These are phyloP conservation scores for Galbula dea DNA, from an alignment of 2,113 vertebrate genomes.

Conservation along the genomic window DNA sequence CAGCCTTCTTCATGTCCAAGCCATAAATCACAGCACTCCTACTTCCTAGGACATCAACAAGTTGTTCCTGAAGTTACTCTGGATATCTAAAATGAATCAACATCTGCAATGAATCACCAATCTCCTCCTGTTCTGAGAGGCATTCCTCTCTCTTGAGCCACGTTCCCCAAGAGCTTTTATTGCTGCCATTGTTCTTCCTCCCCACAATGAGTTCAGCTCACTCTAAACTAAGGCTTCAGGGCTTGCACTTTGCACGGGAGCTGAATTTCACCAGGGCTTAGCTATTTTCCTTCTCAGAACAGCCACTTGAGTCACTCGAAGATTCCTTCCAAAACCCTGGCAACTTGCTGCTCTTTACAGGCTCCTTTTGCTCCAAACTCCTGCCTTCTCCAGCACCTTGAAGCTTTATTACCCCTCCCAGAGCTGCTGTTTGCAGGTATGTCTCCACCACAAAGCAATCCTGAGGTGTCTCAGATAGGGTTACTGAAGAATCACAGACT, in stretches of 20 bases:
- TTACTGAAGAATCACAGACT: neutral
- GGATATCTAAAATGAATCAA: neutral
- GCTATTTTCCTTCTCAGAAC: neutral
- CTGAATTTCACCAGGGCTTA: slow-evolving; percentile 15
- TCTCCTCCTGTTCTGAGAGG: neutral
- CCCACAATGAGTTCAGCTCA: neutral
- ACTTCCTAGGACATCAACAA: neutral
- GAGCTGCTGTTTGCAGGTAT: neutral
- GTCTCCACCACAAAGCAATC: neutral
- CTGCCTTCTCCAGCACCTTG: neutral
- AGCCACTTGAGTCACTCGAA: slow-evolving; percentile 23
- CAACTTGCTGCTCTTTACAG: slow-evolving; percentile 15
- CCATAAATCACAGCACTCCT: slow-evolving; percentile 1
- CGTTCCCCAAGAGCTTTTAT: neutral
- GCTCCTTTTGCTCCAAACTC: neutral
- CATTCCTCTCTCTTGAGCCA: neutral
- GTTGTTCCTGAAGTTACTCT: neutral
- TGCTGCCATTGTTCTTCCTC: neutral
- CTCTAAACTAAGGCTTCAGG: slow-evolving; percentile 2
- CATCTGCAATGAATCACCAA: neutral
- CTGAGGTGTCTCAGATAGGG: neutral
- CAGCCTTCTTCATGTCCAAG: neutral
- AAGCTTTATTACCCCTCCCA: slow-evolving; percentile 24
- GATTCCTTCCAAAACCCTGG: neutral
- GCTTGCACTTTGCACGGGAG: neutral